Base-by-base conservation (phyloP, 2,113 vertebrate genomes). In the Cyrtonyx montezumae region DNA sequence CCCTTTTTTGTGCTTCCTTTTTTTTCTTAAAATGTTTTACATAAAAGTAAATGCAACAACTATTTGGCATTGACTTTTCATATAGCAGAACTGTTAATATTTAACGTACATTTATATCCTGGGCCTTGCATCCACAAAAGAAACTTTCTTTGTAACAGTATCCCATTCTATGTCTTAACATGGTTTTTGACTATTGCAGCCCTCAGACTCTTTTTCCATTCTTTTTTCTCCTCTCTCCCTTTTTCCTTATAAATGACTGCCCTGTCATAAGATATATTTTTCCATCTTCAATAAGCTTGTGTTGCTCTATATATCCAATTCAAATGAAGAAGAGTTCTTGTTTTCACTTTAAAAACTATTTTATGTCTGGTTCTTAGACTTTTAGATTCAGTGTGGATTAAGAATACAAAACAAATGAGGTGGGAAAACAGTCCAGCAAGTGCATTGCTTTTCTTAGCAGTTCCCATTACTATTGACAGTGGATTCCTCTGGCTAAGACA, bases 111-210 rank as follows among this genome's bases (percentile, higher is more conserved):
- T 40, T 74, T 58, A 34, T 26, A 14, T 15, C 28, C 9, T 30
- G 46, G 49, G 17, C 53, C 43, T 53, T 7, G 15, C 11, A n/a
- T 23, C 26, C 34, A 75, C 46, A 62, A 74, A 19, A 36, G 9
- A 32, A 26, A 20, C 28, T 0, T 12, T 17, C 22, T 68, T 73
- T 76, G 9, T 18, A 49, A 25, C 15, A 36, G 11, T 36, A 17
- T 34, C 14, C 23, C 0, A 0, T 74, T 62, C 19, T 58, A 9
- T 66, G 1, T 80, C 17, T 28, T 62, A 37, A 11, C 32, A 20
- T 59, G 13, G 18, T 74, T 37, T 10, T 23, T 13, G 34, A 32
- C 20, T 43, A 12, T 45, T 69, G 37, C 12, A 84, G 19, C 3
- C 22, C 19, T 2, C 3, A 9, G 21, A 30, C 0, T 36, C 40